Base-by-base conservation (phyloP, 2,888 invertebrate genomes). In the Petrolisthes cinctipes region DNA sequence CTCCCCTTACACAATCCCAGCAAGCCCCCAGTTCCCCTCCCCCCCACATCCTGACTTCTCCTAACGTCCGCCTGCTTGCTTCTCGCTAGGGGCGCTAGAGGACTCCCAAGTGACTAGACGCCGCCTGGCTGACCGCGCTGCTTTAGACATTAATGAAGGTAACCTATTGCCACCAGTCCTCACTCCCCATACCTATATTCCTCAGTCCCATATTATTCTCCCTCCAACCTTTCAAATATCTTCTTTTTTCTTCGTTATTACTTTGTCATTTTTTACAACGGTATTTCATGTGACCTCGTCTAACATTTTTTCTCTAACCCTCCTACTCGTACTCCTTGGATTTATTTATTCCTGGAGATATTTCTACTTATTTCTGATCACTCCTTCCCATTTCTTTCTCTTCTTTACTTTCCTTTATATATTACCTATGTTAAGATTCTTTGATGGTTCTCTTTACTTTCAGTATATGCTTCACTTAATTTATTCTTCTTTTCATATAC, bases 61-160 rank as follows among this genome's bases (percentile, higher is more conserved):
- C 68, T 81, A 88, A 85, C 82, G 88, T 78, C 85, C 20, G 71
- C 71, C 83, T 88, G 87, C 87, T 88, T 88, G 87, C 87, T 88
- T 88, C 83, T 88, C 83, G 87, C 87, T 86, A 90, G 90, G 87
- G 73, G 75, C 90, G 78, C 83, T 89, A 81, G 91, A 91, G 80
- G 91, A 91, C 85, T 85, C 91, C 53, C 86, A 88, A 79, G 85
- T 89, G 57, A 87, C 86, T 85, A 86, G 90, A 85, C 90, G 91
- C 51, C 90, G 91, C 56, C 88, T 89, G 76, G 90, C 90, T 51
- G 91, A 91, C 82, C 83, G 91, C 53, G 90, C 91, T 75, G 90
- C 90, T 83, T 89, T 90, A 86, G 91, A 91, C 82, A 87, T 91
- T 81, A 91, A 86, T 78, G 91, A 91, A 89, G 91, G 91, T 91